Percentiles rank a stretch among this genome's conserved stretches.
These are phyloP conservation scores for Lampropteryx suffumata DNA, from an alignment of 2,888 invertebrate species.

Conservation along the genomic window DNA sequence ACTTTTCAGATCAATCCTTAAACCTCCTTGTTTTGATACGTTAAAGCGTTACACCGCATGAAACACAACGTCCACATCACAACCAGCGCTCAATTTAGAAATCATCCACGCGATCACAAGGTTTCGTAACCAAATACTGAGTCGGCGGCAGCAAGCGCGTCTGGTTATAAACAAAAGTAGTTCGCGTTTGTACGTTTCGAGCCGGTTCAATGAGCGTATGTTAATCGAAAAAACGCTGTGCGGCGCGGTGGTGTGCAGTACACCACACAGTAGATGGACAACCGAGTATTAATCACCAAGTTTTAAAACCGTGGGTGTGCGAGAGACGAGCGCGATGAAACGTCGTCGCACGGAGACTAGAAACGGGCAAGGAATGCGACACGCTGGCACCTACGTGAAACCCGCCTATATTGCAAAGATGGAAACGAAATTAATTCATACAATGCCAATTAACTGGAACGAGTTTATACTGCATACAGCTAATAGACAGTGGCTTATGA, in stretches of 20 bases:
- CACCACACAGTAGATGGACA: conserved; percentile 36
- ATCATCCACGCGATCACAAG: conserved; percentile 69
- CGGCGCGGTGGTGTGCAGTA: conserved; percentile 30
- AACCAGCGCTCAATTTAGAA: conserved; percentile 67
- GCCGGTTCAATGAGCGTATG: conserved; percentile 49
- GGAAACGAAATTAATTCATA: conserved; percentile 37
- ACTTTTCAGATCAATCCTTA: conserved; percentile 33
- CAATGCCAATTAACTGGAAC: conserved; percentile 40
- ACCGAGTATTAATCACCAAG: conserved; percentile 21
- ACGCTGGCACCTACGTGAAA: conserved; percentile 37
- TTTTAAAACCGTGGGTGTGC: conserved; percentile 21
- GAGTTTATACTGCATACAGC: conserved; percentile 21
- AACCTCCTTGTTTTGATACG: conserved; percentile 38
- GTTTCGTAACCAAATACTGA: conserved; percentile 64
- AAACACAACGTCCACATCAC: conserved; percentile 59
- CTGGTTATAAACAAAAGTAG: conserved; percentile 68
- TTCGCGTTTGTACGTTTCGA: conserved; percentile 43
- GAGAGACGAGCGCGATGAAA: conserved; percentile 53
- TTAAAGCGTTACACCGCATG: conserved; percentile 48
- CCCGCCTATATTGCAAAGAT: conserved; percentile 15
- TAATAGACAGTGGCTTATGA: conserved; percentile 21
- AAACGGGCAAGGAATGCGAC: conserved; percentile 48
- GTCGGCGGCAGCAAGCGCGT: conserved; percentile 49
- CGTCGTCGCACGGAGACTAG: conserved; percentile 60
- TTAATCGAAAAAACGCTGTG: conserved; percentile 49